Evolutionary conservation across 2,113 vertebrate genomes (phyloP), one percentile per base, ranked within the genome.

Genomic region (Xyliphius kryptos): DNA sequence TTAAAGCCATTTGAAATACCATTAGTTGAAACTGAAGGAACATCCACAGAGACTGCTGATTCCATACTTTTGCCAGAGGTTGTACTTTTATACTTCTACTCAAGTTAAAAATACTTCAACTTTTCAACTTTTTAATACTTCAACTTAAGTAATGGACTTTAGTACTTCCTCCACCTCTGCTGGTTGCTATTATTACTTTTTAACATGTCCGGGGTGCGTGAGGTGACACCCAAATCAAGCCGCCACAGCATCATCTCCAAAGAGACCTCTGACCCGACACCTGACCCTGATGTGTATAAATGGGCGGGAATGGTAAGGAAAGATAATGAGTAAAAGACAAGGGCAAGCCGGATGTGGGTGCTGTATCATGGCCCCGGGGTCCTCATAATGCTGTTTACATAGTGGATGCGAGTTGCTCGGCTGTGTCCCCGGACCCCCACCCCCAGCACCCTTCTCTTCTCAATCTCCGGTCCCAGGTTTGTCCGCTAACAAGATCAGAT

Each of bases 231-330:
- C 26, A 32, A 32, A 3, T 7, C 72, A 77, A 70, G 70, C 26
- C 26, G 67, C 58, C 37, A 51, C 32, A 10, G 59, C 36, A 69
- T 76, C 71, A 75, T 68, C 64, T 32, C 10, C 15, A 12, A 52
- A 38, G 21, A 32, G 60, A 65, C 55, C 56, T 57, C 56, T 64
- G 79, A 73, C 66, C 66, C 19, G 81, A 79, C 60, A 78, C 78
- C 67, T 79, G 80, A 82, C 80, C 78, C 71, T 40, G 60, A 20
- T 68, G 60, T 79, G 75, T 83, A 71, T 71, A 72, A 68, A 74
- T 61, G 55, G 72, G 80, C 64, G 71, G 75, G 70, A 47, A 71
- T 76, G 79, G 68, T 83, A 79, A 78, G 52, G 0, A 9, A 5
- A 47, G 8, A 86, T 80, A 83, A 82, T 75, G 61, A 61, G 19